Conservation (phyloP, 2,888 invertebrate species). For the Stegana nigrithorax region DNA sequence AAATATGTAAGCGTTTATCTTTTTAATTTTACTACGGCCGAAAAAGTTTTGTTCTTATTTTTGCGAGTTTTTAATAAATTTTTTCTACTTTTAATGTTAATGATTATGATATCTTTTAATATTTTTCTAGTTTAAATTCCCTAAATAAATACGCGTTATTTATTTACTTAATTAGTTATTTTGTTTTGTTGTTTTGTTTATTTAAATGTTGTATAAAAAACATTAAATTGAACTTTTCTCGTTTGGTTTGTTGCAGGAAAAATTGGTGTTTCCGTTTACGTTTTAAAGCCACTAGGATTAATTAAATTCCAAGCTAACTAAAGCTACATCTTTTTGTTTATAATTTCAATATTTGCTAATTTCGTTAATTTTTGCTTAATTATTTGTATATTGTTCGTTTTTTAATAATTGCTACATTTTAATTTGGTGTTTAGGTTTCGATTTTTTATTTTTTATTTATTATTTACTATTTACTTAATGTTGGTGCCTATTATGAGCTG, state of each 20-base stretch:
- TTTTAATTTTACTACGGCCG: not conserved
- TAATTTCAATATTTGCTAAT: conserved; percentile 26
- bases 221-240: too few species aligned
- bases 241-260: conserved; percentile 35
- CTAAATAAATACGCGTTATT: conserved; percentile 61
- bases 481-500: too few species aligned
- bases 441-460: conserved; percentile 16
- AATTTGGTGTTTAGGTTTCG: not conserved
- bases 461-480: conserved; percentile 27
- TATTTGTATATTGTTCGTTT: conserved; percentile 15
- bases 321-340: conserved; percentile 43
- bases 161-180: conserved; percentile 14
- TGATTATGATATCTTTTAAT: conserved; percentile 29
- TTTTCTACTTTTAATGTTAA: conserved; percentile 29
- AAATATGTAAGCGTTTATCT: not conserved
- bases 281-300: conserved; percentile 58
- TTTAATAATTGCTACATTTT: not conserved
- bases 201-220: too few species aligned
- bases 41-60: not conserved
- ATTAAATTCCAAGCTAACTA: conserved; percentile 52
- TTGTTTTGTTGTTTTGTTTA: conserved; percentile 30
- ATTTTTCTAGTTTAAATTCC: conserved; percentile 49
- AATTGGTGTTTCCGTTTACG: conserved; percentile 60
- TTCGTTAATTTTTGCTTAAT: conserved; percentile 41
- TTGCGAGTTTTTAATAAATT: conserved; percentile 31